phyloP scores from a whole-genome alignment of 53 echinoderm and acorn worm genomes.

The Actinopyga echinites region DNA sequence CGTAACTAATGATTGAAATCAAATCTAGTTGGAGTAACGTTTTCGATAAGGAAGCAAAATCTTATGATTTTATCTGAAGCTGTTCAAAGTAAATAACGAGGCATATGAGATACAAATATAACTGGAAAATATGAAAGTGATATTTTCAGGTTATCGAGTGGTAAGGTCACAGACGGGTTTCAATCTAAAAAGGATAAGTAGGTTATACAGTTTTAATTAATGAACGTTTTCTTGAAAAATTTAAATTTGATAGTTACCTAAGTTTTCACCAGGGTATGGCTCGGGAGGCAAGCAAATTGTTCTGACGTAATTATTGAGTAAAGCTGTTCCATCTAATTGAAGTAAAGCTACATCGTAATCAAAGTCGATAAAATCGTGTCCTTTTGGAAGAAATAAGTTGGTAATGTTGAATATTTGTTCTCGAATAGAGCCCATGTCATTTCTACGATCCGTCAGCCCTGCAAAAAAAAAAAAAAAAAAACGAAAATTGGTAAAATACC shows the following conservation, averaged over 20 bases:
- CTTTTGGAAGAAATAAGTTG: conserved; percentile 82
- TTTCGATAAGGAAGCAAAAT: too few relatives aligned
- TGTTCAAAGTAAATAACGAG: too few relatives aligned
- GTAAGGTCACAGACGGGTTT: too few relatives aligned
- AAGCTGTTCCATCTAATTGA: conserved; percentile 57
- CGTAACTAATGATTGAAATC: too few relatives aligned
- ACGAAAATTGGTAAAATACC: too few relatives aligned
- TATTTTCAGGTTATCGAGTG: too few relatives aligned
- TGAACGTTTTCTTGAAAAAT: not conserved
- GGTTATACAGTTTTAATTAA: too few relatives aligned
- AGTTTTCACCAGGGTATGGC: conserved; percentile 63
- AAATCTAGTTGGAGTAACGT: too few relatives aligned
- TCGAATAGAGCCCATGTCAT: conserved; percentile 66
- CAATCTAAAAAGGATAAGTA: too few relatives aligned
- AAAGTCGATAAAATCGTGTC: conserved; percentile 88
- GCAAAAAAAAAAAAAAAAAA: not conserved
- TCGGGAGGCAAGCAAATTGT: conserved; percentile 81
- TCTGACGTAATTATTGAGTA: conserved; percentile 72
- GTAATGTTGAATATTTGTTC: conserved; percentile 80
- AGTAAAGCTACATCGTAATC: conserved; percentile 94
- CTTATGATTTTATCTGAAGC: too few relatives aligned
- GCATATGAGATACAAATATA: too few relatives aligned
- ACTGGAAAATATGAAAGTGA: too few relatives aligned
- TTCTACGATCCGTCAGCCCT: conserved; percentile 77
- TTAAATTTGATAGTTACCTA: conserved; percentile 16